These are phyloP conservation scores for Spongilla lacustris DNA, from an alignment of 37 sponge, comb jelly and placozoan genomes.

Conservation along the genomic window DNA sequence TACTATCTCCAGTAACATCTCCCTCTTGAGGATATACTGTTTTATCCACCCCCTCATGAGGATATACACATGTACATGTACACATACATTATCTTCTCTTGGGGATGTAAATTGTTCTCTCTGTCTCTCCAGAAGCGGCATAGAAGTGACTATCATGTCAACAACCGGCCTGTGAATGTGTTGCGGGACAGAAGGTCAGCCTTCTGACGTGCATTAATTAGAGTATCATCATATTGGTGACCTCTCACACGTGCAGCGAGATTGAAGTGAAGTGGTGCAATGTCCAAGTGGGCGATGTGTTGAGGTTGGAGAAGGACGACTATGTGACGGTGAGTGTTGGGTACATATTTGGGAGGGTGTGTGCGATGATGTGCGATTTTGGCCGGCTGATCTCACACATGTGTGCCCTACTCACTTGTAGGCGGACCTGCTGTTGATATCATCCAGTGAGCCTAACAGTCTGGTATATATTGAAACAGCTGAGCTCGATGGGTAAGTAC, in stretches of 20 bases:
- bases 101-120: no score
- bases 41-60: no score
- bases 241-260: background rate
- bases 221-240: background rate
- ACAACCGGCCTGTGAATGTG: constrained; percentile 59
- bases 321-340: constrained; percentile 76
- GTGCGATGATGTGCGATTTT: background rate
- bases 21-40: no score
- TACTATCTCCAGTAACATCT: no score
- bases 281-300: constrained; percentile 82
- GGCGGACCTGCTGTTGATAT: constrained; percentile 91
- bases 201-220: background rate
- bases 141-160: constrained; percentile 80
- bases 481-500: constrained; percentile 93
- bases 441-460: constrained; percentile 90
- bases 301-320: constrained; percentile 84
- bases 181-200: constrained; percentile 53
- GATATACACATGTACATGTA: no score
- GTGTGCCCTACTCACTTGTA: constrained; percentile 10
- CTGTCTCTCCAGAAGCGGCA: constrained; percentile 69
- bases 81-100: no score
- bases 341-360: background rate
- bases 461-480: constrained; percentile 95
- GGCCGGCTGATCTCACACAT: no score
- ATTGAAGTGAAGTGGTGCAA: constrained; percentile 62